Base-by-base conservation (phyloP, 1,140 invertebrate species). In the Dufourea novaeangliae region DNA sequence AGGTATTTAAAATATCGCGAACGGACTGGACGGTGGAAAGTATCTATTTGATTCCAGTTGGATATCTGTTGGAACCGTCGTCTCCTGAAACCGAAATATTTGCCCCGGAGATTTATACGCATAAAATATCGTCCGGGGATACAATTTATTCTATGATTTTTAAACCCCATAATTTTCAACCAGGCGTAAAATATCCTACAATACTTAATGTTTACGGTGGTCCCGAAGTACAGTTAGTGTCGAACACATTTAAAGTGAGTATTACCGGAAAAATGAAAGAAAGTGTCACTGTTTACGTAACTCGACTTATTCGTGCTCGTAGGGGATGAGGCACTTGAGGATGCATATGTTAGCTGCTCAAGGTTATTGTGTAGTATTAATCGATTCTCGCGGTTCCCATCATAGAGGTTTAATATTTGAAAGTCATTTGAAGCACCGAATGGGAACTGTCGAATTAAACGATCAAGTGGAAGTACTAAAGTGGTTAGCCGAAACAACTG, bases 181-280 rank as follows among this genome's bases (percentile, higher is more conserved):
- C 94, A 10, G 96, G 95, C 12, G 92, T 94, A 41, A 97, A 97
- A 77, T 98, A 98, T 93, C 98, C 99, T 1, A 98, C 98, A 1
- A 95, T 99, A 70, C 93, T 99, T 20, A 98, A 99, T 91, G 97
- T 99, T 22, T 99, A 99, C 91, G 99, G 98, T 32, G 98, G 99
- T 17, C 98, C 98, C 0, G 98, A 99, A 91, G 98, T 99, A 32
- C 98, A 99, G 94, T 94, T 99, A 41, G 98, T 99, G 46, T 97
- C 97, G 41, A 99, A 99, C 93, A 96, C 96, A 27, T 99, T 98
- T 90, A 98, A 98, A 94, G 97, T 97, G 90, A 76, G 72, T 25
- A 41, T 61, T 67, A 27, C 37, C 39, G 32, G 25, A 8, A 14
- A 7, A 25, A 8, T 0, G 22, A 27, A 27, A 50, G 3, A 6